These are phyloP conservation scores for Mycteria americana DNA, from an alignment of 2,797 vertebrate species.

Conservation along the genomic window DNA sequence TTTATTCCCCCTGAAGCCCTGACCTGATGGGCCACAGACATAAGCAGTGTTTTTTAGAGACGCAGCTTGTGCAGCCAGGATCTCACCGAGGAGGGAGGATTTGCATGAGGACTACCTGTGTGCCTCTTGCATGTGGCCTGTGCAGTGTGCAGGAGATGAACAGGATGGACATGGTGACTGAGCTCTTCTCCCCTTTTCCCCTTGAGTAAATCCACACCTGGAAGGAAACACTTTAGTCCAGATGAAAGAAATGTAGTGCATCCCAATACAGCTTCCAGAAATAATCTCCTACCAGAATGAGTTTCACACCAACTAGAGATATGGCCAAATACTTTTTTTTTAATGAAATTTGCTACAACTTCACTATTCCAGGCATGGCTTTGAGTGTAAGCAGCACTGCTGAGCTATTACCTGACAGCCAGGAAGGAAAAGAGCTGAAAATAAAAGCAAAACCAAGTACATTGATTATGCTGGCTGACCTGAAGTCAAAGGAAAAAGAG, in stretches of 20 bases:
- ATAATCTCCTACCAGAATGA: neutral
- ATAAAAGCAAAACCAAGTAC: neutral
- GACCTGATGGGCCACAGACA: neutral
- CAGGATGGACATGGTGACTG: accelerated
- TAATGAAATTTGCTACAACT: neutral
- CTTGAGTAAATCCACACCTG: neutral
- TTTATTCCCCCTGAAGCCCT: neutral
- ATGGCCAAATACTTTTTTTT: too few species aligned
- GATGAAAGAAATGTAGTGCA: neutral
- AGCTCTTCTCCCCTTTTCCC: neutral
- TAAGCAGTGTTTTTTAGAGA: neutral
- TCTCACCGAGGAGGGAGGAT: neutral
- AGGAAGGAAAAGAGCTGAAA: neutral
- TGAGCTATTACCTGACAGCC: neutral
- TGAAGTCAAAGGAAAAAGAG: neutral
- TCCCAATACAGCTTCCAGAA: neutral
- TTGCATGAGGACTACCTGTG: neutral
- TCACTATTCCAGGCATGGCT: neutral
- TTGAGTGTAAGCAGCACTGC: neutral
- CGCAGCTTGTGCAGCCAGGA: neutral
- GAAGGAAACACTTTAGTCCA: neutral
- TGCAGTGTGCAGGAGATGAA: neutral
- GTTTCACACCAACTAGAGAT: neutral
- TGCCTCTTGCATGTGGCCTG: neutral
- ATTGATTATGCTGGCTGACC: neutral